phyloP scores from a whole-genome alignment of 2,888 invertebrate species.

The Drosophila austrosaltans region DNA sequence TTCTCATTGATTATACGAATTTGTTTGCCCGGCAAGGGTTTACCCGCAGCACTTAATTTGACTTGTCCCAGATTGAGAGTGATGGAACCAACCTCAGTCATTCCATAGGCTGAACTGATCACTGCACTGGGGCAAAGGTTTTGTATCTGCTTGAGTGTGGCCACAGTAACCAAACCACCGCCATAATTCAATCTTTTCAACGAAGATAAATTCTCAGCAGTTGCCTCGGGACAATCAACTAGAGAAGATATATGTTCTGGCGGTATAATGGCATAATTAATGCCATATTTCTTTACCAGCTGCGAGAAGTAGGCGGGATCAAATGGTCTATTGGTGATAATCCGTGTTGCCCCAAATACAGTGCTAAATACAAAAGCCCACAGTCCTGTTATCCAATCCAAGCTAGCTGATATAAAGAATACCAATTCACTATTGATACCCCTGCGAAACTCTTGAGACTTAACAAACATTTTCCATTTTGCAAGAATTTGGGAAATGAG shows the following conservation, averaged over 20 bases:
- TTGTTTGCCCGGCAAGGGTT: slow-evolving; percentile 47
- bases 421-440: slow-evolving; percentile 51
- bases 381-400: slow-evolving; percentile 72
- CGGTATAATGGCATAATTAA: slow-evolving; percentile 51
- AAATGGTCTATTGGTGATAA: slow-evolving; percentile 66
- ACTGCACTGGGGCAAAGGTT: slow-evolving; percentile 46
- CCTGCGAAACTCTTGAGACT: slow-evolving; percentile 36
- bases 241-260: slow-evolving; percentile 65
- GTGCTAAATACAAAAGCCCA: slow-evolving; percentile 46
- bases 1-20: slow-evolving; percentile 70
- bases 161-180: slow-evolving; percentile 47
- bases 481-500: neutral
- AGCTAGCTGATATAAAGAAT: slow-evolving; percentile 50
- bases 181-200: slow-evolving; percentile 54
- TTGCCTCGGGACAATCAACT: slow-evolving; percentile 48
- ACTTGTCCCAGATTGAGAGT: slow-evolving; percentile 40
- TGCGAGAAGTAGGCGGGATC: slow-evolving; percentile 58
- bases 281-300: slow-evolving; percentile 64
- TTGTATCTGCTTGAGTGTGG: slow-evolving; percentile 33
- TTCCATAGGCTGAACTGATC: slow-evolving; percentile 55
- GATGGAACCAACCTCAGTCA: slow-evolving; percentile 59
- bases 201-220: slow-evolving; percentile 40
- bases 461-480: neutral
- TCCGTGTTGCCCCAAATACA: slow-evolving; percentile 58
- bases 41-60: slow-evolving; percentile 64